A percentile compares a stretch with the other conserved stretches of the same genome.
These are phyloP conservation scores for Coilia nasus DNA, from an alignment of 2,797 vertebrate genomes.

Conservation along the genomic window DNA sequence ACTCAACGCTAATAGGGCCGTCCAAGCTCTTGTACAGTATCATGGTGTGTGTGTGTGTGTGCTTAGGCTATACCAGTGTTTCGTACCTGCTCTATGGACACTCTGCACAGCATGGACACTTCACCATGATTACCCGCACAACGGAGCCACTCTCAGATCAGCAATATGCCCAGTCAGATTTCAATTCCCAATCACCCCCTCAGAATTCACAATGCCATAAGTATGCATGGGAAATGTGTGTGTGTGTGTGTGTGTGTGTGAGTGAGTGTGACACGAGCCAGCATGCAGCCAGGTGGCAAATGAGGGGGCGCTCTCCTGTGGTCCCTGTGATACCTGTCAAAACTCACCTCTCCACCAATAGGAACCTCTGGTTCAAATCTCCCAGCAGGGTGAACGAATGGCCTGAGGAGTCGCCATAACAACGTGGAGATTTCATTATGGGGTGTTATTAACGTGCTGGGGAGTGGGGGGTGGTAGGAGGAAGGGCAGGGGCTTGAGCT, in stretches of 20 bases:
- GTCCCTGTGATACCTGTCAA: not conserved
- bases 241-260: not conserved
- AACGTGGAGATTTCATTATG: constrained; percentile 44
- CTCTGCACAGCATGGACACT: not conserved
- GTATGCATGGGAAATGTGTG: not conserved
- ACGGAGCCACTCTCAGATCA: not conserved
- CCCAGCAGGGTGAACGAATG: not conserved
- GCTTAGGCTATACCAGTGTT: too few relatives aligned
- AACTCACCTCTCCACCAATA: not conserved
- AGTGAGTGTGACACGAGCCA: not conserved
- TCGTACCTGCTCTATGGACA: not conserved
- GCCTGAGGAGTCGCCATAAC: constrained; percentile 39
- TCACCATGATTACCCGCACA: not conserved
- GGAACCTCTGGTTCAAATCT: not conserved
- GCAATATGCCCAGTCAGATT: not conserved
- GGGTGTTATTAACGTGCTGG: not conserved
- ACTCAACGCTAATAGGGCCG: too few relatives aligned
- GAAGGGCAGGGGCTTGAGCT: not conserved
- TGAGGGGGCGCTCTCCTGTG: not conserved
- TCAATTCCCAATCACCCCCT: not conserved
- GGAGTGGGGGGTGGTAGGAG: not conserved
- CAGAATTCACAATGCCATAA: not conserved
- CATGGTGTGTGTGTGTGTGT: too few relatives aligned
- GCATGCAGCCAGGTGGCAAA: not conserved
- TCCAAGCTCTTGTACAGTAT: too few relatives aligned